Evolutionary conservation across 1,140 invertebrate genomes (phyloP).

Genomic region (Habropoda laboriosa): DNA sequence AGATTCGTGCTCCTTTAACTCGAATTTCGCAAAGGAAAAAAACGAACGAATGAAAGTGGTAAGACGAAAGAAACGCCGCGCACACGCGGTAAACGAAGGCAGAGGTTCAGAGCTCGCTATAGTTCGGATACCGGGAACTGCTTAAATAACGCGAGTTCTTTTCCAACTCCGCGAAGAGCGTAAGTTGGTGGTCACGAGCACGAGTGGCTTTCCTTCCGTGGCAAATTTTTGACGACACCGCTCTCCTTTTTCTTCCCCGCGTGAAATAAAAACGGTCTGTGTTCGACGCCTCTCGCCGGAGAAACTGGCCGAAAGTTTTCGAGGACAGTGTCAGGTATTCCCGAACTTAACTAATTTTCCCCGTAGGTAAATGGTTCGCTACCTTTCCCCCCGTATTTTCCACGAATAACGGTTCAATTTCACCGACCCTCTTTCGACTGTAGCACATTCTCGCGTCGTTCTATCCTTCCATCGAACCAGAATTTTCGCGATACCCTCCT

Average conservation of each 20-base stretch:
- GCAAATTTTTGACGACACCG: background rate
- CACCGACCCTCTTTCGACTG: no score
- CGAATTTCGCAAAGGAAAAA: background rate
- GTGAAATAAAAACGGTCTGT: background rate
- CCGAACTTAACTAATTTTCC: background rate
- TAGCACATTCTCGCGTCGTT: background rate
- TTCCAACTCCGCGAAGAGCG: background rate
- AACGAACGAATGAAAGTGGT: background rate
- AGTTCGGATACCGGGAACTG: no score
- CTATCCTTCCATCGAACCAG: background rate
- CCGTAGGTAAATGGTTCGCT: background rate
- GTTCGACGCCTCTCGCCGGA: no score
- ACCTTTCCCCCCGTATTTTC: background rate
- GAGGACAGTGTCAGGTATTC: background rate
- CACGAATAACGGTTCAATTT: background rate
- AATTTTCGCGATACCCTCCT: background rate
- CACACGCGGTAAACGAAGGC: no score
- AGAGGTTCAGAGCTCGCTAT: no score
- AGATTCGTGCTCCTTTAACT: background rate
- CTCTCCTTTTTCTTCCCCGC: background rate
- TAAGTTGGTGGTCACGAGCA: background rate
- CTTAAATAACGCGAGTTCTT: slow-evolving; percentile 20
- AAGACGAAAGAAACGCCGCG: background rate
- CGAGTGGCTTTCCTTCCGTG: background rate
- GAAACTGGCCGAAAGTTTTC: background rate